phyloP scores from a whole-genome alignment of 2,113 vertebrate species.

The Herpetotheres cachinnans region DNA sequence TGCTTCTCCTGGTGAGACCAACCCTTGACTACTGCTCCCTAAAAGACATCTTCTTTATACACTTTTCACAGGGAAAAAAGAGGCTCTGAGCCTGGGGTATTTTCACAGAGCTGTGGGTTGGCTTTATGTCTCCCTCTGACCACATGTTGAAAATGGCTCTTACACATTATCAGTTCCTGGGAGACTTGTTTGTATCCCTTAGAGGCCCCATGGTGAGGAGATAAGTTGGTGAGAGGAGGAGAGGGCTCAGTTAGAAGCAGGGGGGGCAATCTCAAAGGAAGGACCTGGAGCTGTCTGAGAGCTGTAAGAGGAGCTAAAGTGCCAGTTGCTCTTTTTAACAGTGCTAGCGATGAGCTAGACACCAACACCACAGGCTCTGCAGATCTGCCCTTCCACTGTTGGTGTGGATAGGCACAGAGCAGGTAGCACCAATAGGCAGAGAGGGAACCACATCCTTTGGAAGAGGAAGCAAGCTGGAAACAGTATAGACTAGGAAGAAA shows the following conservation, averaged over 20 bases:
- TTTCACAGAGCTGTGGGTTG: neutral
- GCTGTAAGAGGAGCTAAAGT: neutral
- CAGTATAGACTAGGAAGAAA: neutral
- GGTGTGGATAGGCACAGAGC: neutral
- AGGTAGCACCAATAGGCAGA: neutral
- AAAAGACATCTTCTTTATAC: neutral
- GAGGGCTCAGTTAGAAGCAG: neutral
- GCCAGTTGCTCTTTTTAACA: neutral
- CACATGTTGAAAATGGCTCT: neutral
- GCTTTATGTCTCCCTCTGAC: neutral
- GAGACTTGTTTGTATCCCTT: conserved; percentile 18
- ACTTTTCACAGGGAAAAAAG: neutral
- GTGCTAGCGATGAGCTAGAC: neutral
- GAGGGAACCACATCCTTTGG: neutral
- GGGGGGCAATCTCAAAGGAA: neutral
- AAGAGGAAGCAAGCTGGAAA: neutral
- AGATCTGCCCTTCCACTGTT: neutral
- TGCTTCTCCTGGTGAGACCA: neutral
- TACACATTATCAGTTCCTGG: neutral
- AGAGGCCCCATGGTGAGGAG: neutral
- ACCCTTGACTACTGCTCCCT: neutral
- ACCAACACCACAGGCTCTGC: neutral
- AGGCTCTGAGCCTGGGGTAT: neutral
- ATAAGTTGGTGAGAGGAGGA: neutral
- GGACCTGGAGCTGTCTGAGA: neutral